Conservation (phyloP, 2,113 vertebrate genomes). For the Ameiurus melas region DNA sequence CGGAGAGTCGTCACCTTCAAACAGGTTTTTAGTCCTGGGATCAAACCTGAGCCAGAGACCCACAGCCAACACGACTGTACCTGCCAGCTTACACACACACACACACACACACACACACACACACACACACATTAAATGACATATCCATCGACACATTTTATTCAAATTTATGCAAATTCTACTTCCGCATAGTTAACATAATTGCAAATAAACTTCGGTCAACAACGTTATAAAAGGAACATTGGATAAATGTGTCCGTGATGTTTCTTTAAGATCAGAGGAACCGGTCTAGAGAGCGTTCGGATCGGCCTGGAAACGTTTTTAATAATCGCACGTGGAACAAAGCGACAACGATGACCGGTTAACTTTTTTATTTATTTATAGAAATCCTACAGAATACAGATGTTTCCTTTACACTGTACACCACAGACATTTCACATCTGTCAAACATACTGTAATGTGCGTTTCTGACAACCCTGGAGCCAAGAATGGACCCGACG, state of each 20-base stretch:
- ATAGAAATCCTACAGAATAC: too few species aligned
- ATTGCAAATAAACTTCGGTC: background rate
- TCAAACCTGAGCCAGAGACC: slow-evolving; percentile 88
- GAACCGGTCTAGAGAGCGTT: background rate
- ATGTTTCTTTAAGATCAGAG: too few species aligned
- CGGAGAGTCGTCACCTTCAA: slow-evolving; percentile 72
- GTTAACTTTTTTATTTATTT: too few species aligned
- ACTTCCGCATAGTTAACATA: background rate
- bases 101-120: slow-evolving; percentile 15
- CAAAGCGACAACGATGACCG: too few species aligned
- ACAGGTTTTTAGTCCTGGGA: slow-evolving; percentile 78
- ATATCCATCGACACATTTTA: background rate
- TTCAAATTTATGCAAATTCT: background rate
- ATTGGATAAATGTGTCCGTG: background rate
- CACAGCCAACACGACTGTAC: slow-evolving; percentile 81
- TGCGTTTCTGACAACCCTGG: too few species aligned
- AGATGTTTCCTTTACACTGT: too few species aligned
- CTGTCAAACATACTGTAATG: too few species aligned
- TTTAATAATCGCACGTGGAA: too few species aligned
- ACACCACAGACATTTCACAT: too few species aligned
- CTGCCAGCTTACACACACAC: slow-evolving; percentile 73
- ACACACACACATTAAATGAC: background rate
- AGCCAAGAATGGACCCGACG: too few species aligned
- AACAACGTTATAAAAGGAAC: background rate
- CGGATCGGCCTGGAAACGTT: background rate